Conservation (phyloP, 2,797 vertebrate genomes). For the Gallinago solitaria region DNA sequence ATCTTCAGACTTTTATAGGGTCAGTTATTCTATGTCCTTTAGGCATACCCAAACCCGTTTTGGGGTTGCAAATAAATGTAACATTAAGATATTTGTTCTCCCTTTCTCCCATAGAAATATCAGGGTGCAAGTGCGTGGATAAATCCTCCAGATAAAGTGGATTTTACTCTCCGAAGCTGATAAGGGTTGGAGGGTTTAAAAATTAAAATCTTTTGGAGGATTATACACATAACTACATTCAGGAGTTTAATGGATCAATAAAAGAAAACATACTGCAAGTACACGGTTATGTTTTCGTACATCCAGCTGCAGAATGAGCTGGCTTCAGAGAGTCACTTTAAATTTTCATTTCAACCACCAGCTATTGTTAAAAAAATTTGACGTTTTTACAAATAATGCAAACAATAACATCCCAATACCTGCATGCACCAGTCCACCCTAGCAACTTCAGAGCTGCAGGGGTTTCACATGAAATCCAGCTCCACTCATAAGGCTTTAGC, state of each 20-base stretch:
- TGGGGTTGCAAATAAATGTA: not conserved
- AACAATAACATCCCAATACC: not conserved
- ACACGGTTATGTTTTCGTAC: accelerated
- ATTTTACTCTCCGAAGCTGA: not conserved
- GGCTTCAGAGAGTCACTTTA: not conserved
- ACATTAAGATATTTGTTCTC: not conserved
- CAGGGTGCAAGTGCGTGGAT: not conserved
- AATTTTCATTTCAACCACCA: not conserved
- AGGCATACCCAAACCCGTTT: not conserved
- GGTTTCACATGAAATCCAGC: not conserved
- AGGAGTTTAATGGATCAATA: not conserved
- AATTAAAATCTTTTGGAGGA: not conserved
- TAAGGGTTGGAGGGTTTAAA: not conserved
- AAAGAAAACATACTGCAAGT: not conserved
- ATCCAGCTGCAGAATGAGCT: not conserved
- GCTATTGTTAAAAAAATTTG: not conserved
- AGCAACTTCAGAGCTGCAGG: not conserved
- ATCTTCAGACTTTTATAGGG: not conserved
- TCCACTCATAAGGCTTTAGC: not conserved
- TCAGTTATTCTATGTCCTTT: not conserved
- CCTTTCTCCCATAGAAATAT: not conserved
- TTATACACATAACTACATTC: not conserved
- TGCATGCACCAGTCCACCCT: not conserved
- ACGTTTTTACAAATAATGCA: not conserved
- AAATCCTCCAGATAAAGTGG: not conserved